phyloP scores from a whole-genome alignment of 2,888 invertebrate genomes.

The Caenorhabditis imperialis region DNA sequence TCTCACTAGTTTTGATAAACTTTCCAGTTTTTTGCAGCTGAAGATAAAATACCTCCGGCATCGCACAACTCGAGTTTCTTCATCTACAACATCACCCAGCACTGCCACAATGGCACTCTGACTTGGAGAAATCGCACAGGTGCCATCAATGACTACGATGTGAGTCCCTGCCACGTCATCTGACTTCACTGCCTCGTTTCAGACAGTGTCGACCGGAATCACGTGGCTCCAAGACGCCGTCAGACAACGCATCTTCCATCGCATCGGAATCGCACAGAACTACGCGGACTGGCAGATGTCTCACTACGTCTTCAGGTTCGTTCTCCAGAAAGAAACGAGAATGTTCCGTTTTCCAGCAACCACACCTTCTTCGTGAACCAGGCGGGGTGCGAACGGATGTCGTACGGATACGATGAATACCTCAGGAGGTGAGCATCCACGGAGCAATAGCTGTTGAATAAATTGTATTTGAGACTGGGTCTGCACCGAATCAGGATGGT shows the following conservation, averaged over 20 bases:
- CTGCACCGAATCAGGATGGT: conserved; percentile 34
- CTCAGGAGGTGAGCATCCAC: conserved; percentile 16
- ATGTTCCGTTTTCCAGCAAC: conserved; percentile 18
- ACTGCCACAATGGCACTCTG: conserved; percentile 48
- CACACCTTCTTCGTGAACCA: conserved; percentile 45
- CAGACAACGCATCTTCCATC: conserved; percentile 44
- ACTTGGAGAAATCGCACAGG: conserved; percentile 52
- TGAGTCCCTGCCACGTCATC: not conserved
- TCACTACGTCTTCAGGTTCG: conserved; percentile 44
- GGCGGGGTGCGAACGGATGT: conserved; percentile 19
- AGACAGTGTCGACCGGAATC: conserved; percentile 43
- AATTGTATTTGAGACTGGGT: conserved; percentile 42
- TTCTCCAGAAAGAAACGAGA: too few relatives aligned
- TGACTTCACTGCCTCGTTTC: too few relatives aligned
- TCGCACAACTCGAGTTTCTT: conserved; percentile 29
- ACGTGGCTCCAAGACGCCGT: conserved; percentile 42
- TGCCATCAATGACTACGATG: conserved; percentile 48
- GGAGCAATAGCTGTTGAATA: too few relatives aligned
- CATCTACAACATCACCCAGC: conserved; percentile 39
- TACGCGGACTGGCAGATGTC: conserved; percentile 45
- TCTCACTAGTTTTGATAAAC: not conserved
- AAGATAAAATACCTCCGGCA: conserved; percentile 19
- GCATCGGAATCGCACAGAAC: conserved; percentile 47
- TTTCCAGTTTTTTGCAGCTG: conserved; percentile 30
- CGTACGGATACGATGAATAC: conserved; percentile 44